These are phyloP conservation scores for Didymodactylos carnosus DNA, from an alignment of 2,888 invertebrate species.

Conservation along the genomic window DNA sequence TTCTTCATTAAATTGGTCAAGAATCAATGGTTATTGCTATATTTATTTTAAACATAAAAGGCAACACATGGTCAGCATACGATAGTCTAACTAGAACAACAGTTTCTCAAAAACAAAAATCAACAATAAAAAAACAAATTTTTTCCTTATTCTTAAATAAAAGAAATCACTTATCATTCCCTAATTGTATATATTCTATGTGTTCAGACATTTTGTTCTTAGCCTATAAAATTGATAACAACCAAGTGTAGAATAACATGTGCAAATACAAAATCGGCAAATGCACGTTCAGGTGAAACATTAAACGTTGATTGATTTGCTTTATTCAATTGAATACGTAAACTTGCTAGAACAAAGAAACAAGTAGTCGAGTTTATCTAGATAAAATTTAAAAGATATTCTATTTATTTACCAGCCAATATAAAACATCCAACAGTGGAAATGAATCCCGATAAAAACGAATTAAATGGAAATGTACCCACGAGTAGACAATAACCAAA, in stretches of 20 bases:
- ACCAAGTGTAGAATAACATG: slow-evolving; percentile 86
- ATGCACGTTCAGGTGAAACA: slow-evolving; percentile 83
- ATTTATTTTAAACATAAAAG: no score
- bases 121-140: no score
- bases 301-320: slow-evolving; percentile 83
- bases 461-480: slow-evolving; percentile 97
- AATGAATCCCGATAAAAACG: slow-evolving; percentile 94
- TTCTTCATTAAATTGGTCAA: no score
- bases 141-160: no score
- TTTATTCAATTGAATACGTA: slow-evolving; percentile 87
- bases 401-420: slow-evolving; percentile 54
- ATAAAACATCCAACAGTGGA: slow-evolving; percentile 90
- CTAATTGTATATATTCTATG: no score
- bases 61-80: no score
- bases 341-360: slow-evolving; percentile 54
- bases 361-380: no score
- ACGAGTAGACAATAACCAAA: slow-evolving; percentile 87
- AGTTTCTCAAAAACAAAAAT: no score
- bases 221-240: slow-evolving; percentile 95
- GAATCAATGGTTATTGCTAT: no score
- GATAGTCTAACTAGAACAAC: no score
- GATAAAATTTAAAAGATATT: not conserved
- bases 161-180: no score
- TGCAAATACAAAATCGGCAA: slow-evolving; percentile 96
- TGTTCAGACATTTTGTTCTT: slow-evolving; percentile 24